Evolutionary conservation across 2,113 vertebrate genomes (phyloP).

Genomic region (Hoplias malabaricus): DNA sequence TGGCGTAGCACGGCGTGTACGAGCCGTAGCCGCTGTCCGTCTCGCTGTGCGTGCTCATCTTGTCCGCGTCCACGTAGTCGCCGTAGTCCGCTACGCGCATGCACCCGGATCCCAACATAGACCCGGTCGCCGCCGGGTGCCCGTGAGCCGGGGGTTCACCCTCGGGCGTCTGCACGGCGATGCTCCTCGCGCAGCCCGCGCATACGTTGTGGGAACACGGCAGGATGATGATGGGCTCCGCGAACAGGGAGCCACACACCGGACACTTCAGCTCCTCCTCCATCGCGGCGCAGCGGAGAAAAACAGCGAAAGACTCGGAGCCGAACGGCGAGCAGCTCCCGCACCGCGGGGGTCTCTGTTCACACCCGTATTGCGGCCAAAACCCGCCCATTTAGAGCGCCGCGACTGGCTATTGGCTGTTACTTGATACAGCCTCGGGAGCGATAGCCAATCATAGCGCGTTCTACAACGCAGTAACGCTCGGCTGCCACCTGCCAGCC

Average conservation of each 20-base stretch:
- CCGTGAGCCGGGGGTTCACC: conserved; percentile 79
- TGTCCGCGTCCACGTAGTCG: conserved; percentile 84
- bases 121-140: conserved; percentile 75
- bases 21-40: conserved; percentile 97
- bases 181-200: conserved; percentile 90
- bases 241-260: conserved; percentile 90
- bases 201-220: conserved; percentile 94
- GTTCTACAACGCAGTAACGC: not conserved
- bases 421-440: not conserved
- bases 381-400: not conserved
- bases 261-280: conserved; percentile 97
- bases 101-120: too few species aligned
- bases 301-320: not conserved
- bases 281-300: conserved; percentile 70
- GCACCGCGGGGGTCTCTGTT: conserved; percentile 31
- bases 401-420: not conserved
- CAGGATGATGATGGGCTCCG: conserved; percentile 87
- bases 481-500: not conserved
- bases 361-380: not conserved
- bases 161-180: conserved; percentile 92
- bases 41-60: conserved; percentile 94
- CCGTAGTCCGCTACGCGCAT: conserved; percentile 81
- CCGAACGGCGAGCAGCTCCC: conserved; percentile 63
- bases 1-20: conserved; percentile 91
- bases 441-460: not conserved